Base-by-base conservation (phyloP, 2,888 invertebrate genomes). In the Drosophila mayaguana region DNA sequence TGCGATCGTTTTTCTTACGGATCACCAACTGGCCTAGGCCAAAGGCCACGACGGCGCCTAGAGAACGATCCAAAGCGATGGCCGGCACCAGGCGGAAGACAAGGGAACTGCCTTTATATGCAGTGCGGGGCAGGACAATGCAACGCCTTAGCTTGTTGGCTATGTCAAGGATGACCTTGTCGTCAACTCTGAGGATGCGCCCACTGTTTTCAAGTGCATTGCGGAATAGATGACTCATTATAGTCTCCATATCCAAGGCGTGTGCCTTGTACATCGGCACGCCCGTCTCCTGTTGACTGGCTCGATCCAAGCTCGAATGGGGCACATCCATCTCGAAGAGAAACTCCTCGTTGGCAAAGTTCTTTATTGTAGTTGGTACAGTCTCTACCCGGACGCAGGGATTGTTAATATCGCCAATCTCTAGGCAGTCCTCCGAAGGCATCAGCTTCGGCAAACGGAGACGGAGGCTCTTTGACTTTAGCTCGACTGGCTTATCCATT, bases 31-130 rank as follows among this genome's bases (percentile, higher is more conserved):
- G 53, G 6, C 62, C 62, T 11, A 54, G 2, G 4, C 45, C 45
- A 28, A 36, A 54, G n/a, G 45, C 62, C 0, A 62, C 25, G 25
- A 62, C 4, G 18, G 14, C 36, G 43, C 62, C 53, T 2, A n/a
- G 6, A 1, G 5, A 3, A 9, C 62, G 45, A 8, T 54, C 34
- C 62, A 62, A 9, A 1, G 43, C 34, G 18, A 62, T 54, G 18
- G 36, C 45, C 0, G 62, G 54, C 16, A 28, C 45, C 18, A 54
- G 3, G 28, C 45, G 45, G 12, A 38, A 12, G 11, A 62, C 0
- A 4, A 46, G 2, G 2, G 16, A 3, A 14, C 42, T 32, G 3
- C 0, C 16, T 3, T 28, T 0, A 5, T n/a, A 2, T 9, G 12
- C 7, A 11, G 20, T 11, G 20, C 5, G 1, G 6, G 43, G 16